Conservation (phyloP, 2,797 vertebrate species). For the Apogon hyalosoma region DNA sequence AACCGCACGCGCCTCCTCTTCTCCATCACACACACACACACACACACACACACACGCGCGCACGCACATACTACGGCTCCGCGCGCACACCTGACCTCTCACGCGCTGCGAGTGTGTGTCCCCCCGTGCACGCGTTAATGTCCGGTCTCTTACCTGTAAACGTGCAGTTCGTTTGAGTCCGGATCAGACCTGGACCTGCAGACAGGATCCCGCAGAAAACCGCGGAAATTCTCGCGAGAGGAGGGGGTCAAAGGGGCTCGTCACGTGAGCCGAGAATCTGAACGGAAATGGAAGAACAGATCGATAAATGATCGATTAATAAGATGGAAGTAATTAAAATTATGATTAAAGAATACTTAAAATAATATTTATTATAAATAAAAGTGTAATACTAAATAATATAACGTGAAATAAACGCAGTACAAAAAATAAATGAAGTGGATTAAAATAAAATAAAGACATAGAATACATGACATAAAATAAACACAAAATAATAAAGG, state of each 20-base stretch:
- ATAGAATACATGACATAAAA: no score
- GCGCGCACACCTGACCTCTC: slow-evolving; percentile 10
- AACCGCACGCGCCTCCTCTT: slow-evolving; percentile 32
- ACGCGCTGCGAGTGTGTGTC: slow-evolving; percentile 28
- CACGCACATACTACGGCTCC: slow-evolving; percentile 2
- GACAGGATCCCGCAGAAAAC: slow-evolving; percentile 54
- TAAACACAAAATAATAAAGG: no score
- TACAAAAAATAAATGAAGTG: no score
- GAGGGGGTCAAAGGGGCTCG: slow-evolving; percentile 32
- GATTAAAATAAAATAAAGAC: no score
- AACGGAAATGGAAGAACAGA: neutral
- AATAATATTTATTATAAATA: no score
- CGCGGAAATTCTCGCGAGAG: slow-evolving; percentile 71
- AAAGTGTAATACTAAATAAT: no score
- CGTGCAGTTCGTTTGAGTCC: slow-evolving; percentile 51
- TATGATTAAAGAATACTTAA: no score
- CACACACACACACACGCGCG: slow-evolving; percentile 12
- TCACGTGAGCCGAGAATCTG: slow-evolving; percentile 51
- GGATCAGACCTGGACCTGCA: slow-evolving; percentile 62
- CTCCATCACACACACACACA: slow-evolving; percentile 10
- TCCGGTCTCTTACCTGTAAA: slow-evolving; percentile 67
- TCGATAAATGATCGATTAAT: neutral
- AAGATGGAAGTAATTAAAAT: neutral
- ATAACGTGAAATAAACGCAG: no score
- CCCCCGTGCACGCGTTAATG: slow-evolving; percentile 24